Conservation (phyloP, 2,888 invertebrate genomes). For the Balanococcus diminutus region DNA sequence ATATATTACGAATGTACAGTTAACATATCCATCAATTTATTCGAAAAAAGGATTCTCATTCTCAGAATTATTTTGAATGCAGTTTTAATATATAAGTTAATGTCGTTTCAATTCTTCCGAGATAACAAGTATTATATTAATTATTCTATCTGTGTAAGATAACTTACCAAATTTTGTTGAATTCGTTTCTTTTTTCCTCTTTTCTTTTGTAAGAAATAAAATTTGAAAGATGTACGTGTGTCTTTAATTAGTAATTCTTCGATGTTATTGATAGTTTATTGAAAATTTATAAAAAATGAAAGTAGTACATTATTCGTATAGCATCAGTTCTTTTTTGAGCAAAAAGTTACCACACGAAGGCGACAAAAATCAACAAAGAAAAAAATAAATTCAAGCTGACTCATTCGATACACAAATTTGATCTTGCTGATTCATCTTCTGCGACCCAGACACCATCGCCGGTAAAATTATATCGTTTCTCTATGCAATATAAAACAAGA, state of each 20-base stretch:
- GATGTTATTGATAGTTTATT: no score
- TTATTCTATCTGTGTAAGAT: not conserved
- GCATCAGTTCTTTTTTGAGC: no score
- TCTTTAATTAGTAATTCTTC: not conserved
- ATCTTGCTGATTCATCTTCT: not conserved
- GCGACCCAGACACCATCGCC: not conserved
- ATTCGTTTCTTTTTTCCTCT: not conserved
- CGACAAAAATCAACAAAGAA: no score
- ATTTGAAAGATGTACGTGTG: not conserved
- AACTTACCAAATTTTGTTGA: slow-evolving; percentile 12
- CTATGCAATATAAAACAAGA: slow-evolving; percentile 1
- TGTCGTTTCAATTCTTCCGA: not conserved
- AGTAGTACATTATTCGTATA: no score
- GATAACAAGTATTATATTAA: not conserved
- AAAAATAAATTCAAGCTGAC: no score
- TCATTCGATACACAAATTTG: not conserved
- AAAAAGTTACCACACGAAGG: no score
- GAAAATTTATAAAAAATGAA: no score
- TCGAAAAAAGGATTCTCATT: no score
- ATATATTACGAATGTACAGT: not conserved
- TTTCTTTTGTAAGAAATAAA: slow-evolving; percentile 15
- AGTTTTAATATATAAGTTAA: no score
- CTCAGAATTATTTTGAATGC: no score
- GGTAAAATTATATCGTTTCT: not conserved
- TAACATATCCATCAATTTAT: no score